A percentile compares a stretch with the other conserved stretches of the same genome.
phyloP scores from a whole-genome alignment of 2,113 vertebrate genomes.

The Stomatorhinus ivindoensis region DNA sequence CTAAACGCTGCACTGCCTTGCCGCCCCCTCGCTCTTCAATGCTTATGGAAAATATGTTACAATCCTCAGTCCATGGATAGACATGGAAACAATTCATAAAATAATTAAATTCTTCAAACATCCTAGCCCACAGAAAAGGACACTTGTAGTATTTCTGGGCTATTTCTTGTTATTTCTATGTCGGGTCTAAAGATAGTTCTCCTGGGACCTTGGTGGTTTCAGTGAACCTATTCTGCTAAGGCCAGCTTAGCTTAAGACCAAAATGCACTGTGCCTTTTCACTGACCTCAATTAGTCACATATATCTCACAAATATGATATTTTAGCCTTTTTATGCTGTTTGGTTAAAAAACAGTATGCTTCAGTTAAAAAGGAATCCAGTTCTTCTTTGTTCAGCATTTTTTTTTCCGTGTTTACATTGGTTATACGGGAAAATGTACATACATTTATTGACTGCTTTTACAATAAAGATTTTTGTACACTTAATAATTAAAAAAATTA shows the following conservation, averaged over 20 bases:
- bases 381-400: neutral
- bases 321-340: neutral
- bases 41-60: neutral
- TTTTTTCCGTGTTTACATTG: neutral
- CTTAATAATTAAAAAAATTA: neutral
- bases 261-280: neutral
- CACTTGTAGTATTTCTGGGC: neutral
- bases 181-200: neutral
- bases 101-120: neutral
- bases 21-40: no score
- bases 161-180: neutral
- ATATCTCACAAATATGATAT: neutral
- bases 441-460: neutral
- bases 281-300: neutral
- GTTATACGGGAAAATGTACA: neutral
- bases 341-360: neutral
- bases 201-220: neutral
- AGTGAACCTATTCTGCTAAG: neutral
- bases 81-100: slow-evolving; percentile 5
- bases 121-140: neutral
- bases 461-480: neutral
- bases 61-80: neutral
- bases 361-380: neutral
- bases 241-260: neutral
- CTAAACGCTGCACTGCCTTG: neutral